Base-by-base conservation (phyloP, 2,888 invertebrate genomes). In the Drosophila mulleri region DNA sequence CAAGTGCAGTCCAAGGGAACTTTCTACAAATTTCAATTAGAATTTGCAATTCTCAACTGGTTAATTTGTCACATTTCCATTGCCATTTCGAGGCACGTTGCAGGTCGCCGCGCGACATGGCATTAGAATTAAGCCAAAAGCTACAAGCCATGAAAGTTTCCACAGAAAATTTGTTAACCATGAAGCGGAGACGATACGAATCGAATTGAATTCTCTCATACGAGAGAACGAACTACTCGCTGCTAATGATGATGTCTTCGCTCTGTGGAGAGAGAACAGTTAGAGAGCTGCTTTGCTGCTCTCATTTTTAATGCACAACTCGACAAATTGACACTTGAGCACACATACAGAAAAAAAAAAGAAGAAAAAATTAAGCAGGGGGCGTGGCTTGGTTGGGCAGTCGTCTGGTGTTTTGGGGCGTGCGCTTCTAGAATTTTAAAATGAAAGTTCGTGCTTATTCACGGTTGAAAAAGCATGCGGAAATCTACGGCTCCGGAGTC, bases 361-460 rank as follows among this genome's bases (percentile, higher is more conserved):
- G 26, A 6, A 26, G 26, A 26, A 26, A 26, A 16, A 1, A 71
- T 58, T 5, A 23, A 3, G 42, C 16, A 1, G 47, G 61, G n/a
- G 20, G 35, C 9, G 35, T 23, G 41, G 20, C 29, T 12, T 5
- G 6, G 16, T 20, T 57, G 68, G 59, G 54, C 62, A 29, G 37
- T 14, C 12, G 39, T 37, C 39, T 18, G 26, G 32, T 35, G 53
- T 53, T 58, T 58, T 47, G 44, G 45, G 69, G 78, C 57, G 75
- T 63, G 69, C 76, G 71, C 75, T 80, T 72, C 67, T 78, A 89
- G 78, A 89, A 89, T 88, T 74, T 80, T 87, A 76, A 89, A 88
- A 88, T 88, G 88, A 88, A 88, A 88, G 88, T 88, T 90, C 84
- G 89, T 88, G 89, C 89, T 84, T 78, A 82, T 89, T 83, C 77